Conservation (phyloP, 2,797 vertebrate genomes). For the Xiphophorus birchmanni region DNA sequence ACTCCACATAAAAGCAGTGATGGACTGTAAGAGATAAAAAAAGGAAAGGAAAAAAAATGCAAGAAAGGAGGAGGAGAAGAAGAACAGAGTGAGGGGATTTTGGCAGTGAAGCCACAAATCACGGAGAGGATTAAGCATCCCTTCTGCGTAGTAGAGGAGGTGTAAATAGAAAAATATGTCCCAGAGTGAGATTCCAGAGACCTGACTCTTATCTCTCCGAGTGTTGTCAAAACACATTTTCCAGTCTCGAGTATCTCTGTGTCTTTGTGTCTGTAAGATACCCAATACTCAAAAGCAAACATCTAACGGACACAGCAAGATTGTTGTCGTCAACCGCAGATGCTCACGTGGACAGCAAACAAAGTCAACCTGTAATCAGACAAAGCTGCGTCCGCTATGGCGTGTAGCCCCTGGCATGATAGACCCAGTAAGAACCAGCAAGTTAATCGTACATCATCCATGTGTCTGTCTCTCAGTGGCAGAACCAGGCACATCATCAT, state of each 20-base stretch:
- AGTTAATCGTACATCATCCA: slow-evolving; percentile 41
- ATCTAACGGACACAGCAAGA: slow-evolving; percentile 24
- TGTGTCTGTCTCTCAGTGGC: slow-evolving; percentile 43
- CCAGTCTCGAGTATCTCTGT: slow-evolving; percentile 60
- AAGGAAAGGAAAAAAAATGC: slow-evolving; percentile 17
- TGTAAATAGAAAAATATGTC: slow-evolving; percentile 77
- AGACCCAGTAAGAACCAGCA: slow-evolving; percentile 25
- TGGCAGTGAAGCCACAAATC: slow-evolving; percentile 62
- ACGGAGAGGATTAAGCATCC: slow-evolving; percentile 66
- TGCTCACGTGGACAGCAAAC: neutral
- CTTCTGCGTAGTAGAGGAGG: slow-evolving; percentile 57
- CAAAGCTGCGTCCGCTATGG: slow-evolving; percentile 27
- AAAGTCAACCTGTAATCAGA: slow-evolving; percentile 19
- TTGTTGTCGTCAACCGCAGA: neutral
- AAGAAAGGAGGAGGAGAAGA: slow-evolving; percentile 23
- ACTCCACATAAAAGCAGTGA: slow-evolving; percentile 21
- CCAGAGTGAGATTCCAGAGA: slow-evolving; percentile 65
- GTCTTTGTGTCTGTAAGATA: slow-evolving; percentile 48
- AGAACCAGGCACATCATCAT: slow-evolving; percentile 49
- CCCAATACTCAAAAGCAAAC: slow-evolving; percentile 52
- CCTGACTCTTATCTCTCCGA: slow-evolving; percentile 66
- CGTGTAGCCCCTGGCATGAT: slow-evolving; percentile 27
- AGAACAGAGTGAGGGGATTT: slow-evolving; percentile 47
- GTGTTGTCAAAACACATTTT: slow-evolving; percentile 75
- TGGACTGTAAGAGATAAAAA: slow-evolving; percentile 13